A percentile compares a stretch with the other conserved stretches of the same genome.
Evolutionary conservation across 2,113 vertebrate genomes (phyloP).

Genomic region (Cygnus buccinator): DNA sequence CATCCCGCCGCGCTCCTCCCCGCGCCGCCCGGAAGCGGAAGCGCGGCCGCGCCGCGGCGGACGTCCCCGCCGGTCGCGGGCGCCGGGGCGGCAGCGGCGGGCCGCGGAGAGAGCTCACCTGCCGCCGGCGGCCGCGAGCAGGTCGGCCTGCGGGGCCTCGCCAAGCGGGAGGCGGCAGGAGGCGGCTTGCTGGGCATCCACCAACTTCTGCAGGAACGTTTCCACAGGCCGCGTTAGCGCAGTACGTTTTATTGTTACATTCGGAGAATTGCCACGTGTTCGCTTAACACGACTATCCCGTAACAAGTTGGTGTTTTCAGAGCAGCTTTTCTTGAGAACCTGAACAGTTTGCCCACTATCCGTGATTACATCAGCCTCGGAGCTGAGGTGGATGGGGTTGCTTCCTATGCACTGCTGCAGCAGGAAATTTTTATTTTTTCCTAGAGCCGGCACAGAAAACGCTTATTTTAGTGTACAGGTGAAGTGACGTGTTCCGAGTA

Average conservation of each 20-base stretch:
- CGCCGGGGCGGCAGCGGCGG: too few species aligned
- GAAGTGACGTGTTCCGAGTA: neutral
- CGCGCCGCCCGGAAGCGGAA: neutral
- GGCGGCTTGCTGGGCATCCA: neutral
- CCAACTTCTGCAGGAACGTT: accelerated
- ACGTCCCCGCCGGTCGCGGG: too few species aligned
- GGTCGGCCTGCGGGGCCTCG: neutral
- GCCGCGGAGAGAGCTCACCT: too few species aligned
- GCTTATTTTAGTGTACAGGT: too few species aligned
- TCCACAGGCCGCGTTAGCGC: neutral
- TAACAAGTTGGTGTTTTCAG: neutral
- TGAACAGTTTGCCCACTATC: accelerated
- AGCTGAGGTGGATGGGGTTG: accelerated
- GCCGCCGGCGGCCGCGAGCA: too few species aligned
- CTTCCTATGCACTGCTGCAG: accelerated
- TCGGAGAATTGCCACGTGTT: accelerated
- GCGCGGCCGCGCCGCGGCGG: too few species aligned
- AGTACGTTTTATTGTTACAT: accelerated
- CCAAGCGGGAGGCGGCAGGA: accelerated
- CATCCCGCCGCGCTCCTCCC: neutral
- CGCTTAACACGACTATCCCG: neutral
- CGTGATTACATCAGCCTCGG: neutral
- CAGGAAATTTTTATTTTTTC: neutral
- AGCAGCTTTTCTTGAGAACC: neutral
- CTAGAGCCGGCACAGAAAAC: neutral